Evolutionary conservation across 1,140 invertebrate species (phyloP).

Genomic region (Drosophila bocqueti): DNA sequence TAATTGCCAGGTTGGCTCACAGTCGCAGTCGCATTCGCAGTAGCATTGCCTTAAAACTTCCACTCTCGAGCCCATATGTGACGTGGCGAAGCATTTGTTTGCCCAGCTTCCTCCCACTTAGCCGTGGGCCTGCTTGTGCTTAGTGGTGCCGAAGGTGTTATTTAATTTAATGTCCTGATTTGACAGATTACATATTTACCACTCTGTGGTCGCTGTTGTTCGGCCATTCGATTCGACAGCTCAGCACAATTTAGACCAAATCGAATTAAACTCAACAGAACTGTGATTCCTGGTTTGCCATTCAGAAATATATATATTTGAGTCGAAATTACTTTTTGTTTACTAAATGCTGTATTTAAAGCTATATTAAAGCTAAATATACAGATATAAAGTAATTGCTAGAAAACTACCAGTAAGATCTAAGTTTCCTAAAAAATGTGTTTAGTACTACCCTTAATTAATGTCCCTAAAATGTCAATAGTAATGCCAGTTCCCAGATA

Average conservation of each 20-base stretch:
- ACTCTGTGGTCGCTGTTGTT: constrained; percentile 16
- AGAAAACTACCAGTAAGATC: not conserved
- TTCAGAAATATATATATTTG: not conserved
- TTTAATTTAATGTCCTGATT: constrained; percentile 65
- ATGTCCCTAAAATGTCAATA: not conserved
- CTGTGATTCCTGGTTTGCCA: not conserved
- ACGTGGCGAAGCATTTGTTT: constrained; percentile 28
- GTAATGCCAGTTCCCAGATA: no score
- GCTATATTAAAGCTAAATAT: no score
- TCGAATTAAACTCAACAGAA: not conserved
- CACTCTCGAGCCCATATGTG: constrained; percentile 43
- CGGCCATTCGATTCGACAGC: constrained; percentile 15
- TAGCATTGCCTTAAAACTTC: constrained; percentile 44
- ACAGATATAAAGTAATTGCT: not conserved
- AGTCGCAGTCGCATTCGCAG: not conserved
- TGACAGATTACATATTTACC: constrained; percentile 61
- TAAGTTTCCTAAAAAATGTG: not conserved
- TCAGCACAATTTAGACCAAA: not conserved
- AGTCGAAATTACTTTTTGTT: not conserved
- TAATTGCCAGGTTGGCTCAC: constrained; percentile 64
- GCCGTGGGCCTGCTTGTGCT: constrained; percentile 2
- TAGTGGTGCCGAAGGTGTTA: constrained; percentile 42
- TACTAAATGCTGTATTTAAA: no score
- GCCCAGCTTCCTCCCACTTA: constrained; percentile 6
- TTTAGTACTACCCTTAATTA: not conserved